phyloP scores from a whole-genome alignment of 2,888 invertebrate genomes.

The Rhyacophila evoluta region DNA sequence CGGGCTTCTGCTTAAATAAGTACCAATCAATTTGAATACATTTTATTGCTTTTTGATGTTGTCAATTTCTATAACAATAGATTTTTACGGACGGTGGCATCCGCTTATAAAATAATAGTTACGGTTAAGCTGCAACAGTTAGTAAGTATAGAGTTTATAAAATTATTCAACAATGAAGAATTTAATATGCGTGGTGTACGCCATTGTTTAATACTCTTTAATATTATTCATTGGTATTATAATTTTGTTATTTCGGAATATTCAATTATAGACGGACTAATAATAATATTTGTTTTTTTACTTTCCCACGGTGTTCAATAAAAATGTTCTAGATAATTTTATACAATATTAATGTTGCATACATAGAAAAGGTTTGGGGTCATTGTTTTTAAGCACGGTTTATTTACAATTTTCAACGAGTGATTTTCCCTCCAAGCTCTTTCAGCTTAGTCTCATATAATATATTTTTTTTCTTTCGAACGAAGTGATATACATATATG shows the following conservation, averaged over 20 bases:
- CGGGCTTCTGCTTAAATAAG: background rate
- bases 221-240: slow-evolving; percentile 8
- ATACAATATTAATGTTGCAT: too few species aligned
- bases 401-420: too few species aligned
- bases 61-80: slow-evolving; percentile 20
- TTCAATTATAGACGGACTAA: background rate
- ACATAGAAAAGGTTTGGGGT: too few species aligned
- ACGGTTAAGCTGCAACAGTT: slow-evolving; percentile 4
- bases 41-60: slow-evolving; percentile 19
- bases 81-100: slow-evolving; percentile 13
- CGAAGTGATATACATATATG: too few species aligned
- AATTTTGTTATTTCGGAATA: background rate
- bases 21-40: background rate
- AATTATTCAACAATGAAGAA: background rate
- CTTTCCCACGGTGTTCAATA: slow-evolving; percentile 13
- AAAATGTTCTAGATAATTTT: background rate
- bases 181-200: background rate
- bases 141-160: background rate
- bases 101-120: slow-evolving; percentile 10
- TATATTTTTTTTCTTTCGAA: too few species aligned
- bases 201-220: background rate
- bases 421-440: too few species aligned
- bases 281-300: slow-evolving; percentile 5
- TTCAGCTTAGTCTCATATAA: too few species aligned
- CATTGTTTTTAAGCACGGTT: too few species aligned